Base-by-base conservation (phyloP, 2,888 invertebrate genomes). In the Hydrotaea cyrtoneurina region DNA sequence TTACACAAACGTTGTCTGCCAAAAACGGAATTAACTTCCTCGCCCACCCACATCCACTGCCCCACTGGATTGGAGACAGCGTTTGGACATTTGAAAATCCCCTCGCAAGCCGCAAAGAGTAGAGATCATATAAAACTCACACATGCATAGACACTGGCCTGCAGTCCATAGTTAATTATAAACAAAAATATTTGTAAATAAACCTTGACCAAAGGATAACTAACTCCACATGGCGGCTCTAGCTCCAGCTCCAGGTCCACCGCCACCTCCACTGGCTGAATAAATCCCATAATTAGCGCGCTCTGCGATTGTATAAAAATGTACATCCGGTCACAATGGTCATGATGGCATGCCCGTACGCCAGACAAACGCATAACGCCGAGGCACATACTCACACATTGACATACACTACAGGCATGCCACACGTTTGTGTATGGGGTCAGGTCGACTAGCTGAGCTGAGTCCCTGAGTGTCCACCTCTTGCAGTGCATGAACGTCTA, bases 261-360 rank as follows among this genome's bases (percentile, higher is more conserved):
- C 15, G 1, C 10, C 21, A 43, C 66, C 21, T 39, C 2, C 31
- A 31, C 2, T 43, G n/a, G 73, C 74, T 69, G 77, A 76, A 81
- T 82, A 82, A 85, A 77, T 82, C 55, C 85, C 74, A 82, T 85
- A 82, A 85, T 82, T 85, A 85, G 79, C 77, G 77, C 69, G 74
- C 69, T 77, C 31, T 71, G 75, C 66, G 81, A 81, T 77, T 80
- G 77, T 69, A 39, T 79, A 74, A 66, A 77, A 82, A 79, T 79
- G 78, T 77, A 80, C 74, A 80, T 80, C 79, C 72, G 77, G 59
- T 73, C 39, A 59, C 19, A 62, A 55, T 75, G 72, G 53, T 26
- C 74, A 64, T 78, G 26, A 64, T 8, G 26, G 76, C 77, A 77
- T 80, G 83, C 73, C 78, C 46, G 23, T 73, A 36, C 62, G 73